phyloP scores from a whole-genome alignment of 2,113 vertebrate genomes.

The Oncorhynchus gorbuscha region DNA sequence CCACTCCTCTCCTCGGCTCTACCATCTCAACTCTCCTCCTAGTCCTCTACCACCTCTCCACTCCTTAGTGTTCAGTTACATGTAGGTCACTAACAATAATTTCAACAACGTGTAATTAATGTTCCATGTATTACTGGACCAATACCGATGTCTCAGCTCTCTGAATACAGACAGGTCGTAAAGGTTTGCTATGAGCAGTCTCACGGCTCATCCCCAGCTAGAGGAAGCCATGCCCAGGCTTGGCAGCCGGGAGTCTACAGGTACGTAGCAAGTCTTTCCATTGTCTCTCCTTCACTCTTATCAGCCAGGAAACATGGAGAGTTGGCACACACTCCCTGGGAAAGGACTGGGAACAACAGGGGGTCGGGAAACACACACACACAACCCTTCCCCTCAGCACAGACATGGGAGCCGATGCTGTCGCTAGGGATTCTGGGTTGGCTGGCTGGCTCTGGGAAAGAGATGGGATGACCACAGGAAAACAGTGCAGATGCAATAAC shows the following conservation, averaged over 20 bases:
- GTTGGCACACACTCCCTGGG: slow-evolving; percentile 70
- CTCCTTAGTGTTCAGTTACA: slow-evolving; percentile 20
- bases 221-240: no score
- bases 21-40: neutral
- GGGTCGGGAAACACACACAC: slow-evolving; percentile 48
- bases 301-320: slow-evolving; percentile 66
- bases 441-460: slow-evolving; percentile 55
- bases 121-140: neutral
- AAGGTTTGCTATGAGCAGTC: slow-evolving; percentile 47
- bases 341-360: slow-evolving; percentile 60
- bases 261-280: slow-evolving; percentile 15
- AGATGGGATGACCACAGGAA: slow-evolving; percentile 56
- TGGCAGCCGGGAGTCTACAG: slow-evolving; percentile 60
- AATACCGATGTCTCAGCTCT: neutral
- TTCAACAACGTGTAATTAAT: no score
- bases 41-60: slow-evolving; percentile 14
- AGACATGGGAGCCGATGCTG: slow-evolving; percentile 53
- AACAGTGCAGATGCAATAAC: slow-evolving; percentile 48
- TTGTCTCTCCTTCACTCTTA: slow-evolving; percentile 61
- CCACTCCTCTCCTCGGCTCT: neutral
- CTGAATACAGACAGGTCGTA: slow-evolving; percentile 30
- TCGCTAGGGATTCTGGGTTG: slow-evolving; percentile 45
- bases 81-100: neutral
- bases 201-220: slow-evolving; percentile 61
- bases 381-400: slow-evolving; percentile 33